phyloP scores from a whole-genome alignment of 2,113 vertebrate genomes.

The Hippopotamus amphibius region DNA sequence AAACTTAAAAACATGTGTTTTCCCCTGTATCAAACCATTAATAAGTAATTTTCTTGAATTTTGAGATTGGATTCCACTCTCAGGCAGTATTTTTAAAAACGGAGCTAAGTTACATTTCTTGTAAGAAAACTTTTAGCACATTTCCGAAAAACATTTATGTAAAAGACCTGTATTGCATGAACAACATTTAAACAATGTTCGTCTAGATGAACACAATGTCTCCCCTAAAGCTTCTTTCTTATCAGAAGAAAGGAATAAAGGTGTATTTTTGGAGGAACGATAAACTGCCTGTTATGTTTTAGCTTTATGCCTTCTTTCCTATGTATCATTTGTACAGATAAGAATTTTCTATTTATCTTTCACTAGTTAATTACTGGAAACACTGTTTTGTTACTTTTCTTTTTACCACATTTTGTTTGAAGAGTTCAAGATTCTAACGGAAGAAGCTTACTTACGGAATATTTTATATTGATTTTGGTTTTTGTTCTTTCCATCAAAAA shows the following conservation, averaged over 20 bases:
- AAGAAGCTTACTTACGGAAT: neutral
- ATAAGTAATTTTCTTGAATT: slow-evolving; percentile 45
- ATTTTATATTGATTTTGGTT: neutral
- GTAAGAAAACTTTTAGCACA: slow-evolving; percentile 27
- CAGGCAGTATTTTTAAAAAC: slow-evolving; percentile 51
- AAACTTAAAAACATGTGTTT: neutral
- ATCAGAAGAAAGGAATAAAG: neutral
- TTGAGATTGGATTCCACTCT: neutral
- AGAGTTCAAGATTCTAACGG: slow-evolving; percentile 26
- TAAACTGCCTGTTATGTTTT: neutral
- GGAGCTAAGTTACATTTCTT: slow-evolving; percentile 5
- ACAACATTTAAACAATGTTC: neutral
- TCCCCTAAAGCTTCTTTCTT: neutral
- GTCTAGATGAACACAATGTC: neutral
- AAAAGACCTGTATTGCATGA: neutral
- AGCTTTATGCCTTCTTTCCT: neutral
- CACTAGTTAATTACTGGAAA: slow-evolving; percentile 24
- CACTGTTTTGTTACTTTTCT: neutral
- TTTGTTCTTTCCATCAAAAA: slow-evolving; percentile 41
- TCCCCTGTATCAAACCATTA: neutral
- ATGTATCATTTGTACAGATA: neutral
- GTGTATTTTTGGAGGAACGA: neutral
- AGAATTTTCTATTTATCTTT: slow-evolving; percentile 8
- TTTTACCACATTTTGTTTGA: slow-evolving; percentile 43
- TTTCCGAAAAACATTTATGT: slow-evolving; percentile 15